phyloP scores from a whole-genome alignment of 2,888 invertebrate genomes.

The Calliopum simillimum region DNA sequence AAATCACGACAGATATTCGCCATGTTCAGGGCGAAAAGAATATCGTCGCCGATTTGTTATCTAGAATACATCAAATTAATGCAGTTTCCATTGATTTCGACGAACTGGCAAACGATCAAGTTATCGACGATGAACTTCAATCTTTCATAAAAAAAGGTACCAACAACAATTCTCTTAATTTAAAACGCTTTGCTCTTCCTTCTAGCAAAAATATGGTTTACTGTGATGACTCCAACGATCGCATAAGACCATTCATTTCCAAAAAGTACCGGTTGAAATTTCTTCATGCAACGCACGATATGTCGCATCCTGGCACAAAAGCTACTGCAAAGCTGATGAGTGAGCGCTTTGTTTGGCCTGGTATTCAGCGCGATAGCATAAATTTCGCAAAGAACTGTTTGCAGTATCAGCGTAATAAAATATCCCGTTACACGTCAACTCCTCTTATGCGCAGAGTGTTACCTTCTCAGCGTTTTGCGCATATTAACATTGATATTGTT shows the following conservation, averaged over 20 bases:
- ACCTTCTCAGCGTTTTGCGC: not conserved
- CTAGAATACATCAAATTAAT: no score
- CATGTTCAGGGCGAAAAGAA: not conserved
- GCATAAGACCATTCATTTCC: slow-evolving; percentile 23
- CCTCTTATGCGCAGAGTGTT: not conserved
- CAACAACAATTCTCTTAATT: no score
- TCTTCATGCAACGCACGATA: slow-evolving; percentile 34
- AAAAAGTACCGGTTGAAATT: slow-evolving; percentile 6
- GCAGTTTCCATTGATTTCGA: no score
- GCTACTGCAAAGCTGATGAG: not conserved
- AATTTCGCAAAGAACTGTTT: not conserved
- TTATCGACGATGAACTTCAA: no score
- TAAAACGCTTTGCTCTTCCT: no score
- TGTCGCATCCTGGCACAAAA: slow-evolving; percentile 32
- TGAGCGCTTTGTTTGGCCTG: not conserved
- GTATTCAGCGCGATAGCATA: not conserved
- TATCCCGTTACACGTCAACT: not conserved
- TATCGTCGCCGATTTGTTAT: no score
- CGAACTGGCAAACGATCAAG: no score
- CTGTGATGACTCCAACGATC: slow-evolving; percentile 10
- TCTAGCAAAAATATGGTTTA: no score
- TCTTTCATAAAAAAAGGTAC: no score
- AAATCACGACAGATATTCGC: slow-evolving; percentile 3
- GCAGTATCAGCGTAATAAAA: not conserved
- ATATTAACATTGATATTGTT: not conserved